phyloP scores from a whole-genome alignment of 1,140 invertebrate species.

The Hyles vespertilio region DNA sequence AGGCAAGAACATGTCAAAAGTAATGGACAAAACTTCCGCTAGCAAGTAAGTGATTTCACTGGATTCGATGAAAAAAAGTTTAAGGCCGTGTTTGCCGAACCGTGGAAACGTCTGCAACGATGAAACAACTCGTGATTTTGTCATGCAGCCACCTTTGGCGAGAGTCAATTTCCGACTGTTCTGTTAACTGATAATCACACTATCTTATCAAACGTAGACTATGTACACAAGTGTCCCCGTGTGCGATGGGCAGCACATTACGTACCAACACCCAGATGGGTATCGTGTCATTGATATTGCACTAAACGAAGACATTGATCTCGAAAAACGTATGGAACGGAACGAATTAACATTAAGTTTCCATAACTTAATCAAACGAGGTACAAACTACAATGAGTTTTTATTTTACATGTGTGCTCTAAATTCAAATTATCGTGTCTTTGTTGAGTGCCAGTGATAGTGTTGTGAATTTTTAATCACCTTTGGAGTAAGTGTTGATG shows the following conservation, averaged over 20 bases:
- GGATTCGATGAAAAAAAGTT: constrained; percentile 20
- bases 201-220: constrained; percentile 69
- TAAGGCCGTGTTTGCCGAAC: constrained; percentile 19
- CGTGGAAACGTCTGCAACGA: constrained; percentile 9
- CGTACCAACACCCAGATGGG: constrained; percentile 42
- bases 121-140: constrained; percentile 9
- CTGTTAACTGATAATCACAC: constrained; percentile 25
- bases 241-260: constrained; percentile 59
- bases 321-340: constrained; percentile 57
- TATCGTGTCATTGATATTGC: constrained; percentile 33
- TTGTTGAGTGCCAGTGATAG: background rate
- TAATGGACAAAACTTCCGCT: no score
- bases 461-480: background rate
- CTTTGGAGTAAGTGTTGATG: no score
- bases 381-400: constrained; percentile 44
- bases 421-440: background rate
- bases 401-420: constrained; percentile 13
- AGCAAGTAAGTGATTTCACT: constrained; percentile 23
- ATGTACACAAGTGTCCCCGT: constrained; percentile 65
- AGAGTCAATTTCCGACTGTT: constrained; percentile 23
- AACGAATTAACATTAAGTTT: constrained; percentile 66
- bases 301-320: constrained; percentile 19
- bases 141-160: constrained; percentile 24
- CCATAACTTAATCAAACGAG: constrained; percentile 70
- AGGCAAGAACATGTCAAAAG: no score